Evolutionary conservation across 2,888 invertebrate genomes (phyloP).

Genomic region (Psylliodes chrysocephalus): DNA sequence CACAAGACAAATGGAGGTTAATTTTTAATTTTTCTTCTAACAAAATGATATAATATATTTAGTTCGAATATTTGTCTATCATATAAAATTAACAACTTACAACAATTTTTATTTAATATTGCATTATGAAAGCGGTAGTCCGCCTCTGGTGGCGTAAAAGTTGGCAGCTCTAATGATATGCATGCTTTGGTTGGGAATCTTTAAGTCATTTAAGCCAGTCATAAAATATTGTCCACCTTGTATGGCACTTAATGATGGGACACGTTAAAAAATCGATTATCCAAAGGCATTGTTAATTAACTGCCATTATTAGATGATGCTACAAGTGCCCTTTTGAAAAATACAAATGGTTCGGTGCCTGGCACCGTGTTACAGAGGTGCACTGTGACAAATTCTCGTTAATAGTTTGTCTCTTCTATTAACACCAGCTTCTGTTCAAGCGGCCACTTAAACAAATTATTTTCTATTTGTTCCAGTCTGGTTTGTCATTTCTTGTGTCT

Average conservation of each 20-base stretch:
- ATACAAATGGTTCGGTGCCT: conserved; percentile 51
- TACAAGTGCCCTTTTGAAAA: conserved; percentile 52
- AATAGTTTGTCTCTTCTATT: conserved; percentile 46
- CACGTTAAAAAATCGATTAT: conserved; percentile 45
- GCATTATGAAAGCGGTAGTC: too few species aligned
- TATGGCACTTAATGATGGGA: conserved; percentile 40
- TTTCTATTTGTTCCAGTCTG: conserved; percentile 44
- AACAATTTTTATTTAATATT: too few species aligned
- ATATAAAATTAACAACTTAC: too few species aligned
- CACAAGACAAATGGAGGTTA: too few species aligned
- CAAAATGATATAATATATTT: too few species aligned
- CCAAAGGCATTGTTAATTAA: conserved; percentile 47
- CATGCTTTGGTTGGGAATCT: conserved; percentile 5
- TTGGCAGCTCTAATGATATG: conserved; percentile 17
- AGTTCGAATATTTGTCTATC: too few species aligned
- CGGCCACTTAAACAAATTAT: conserved; percentile 40
- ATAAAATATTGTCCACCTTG: conserved; percentile 38
- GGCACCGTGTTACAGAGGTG: conserved; percentile 46
- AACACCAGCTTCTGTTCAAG: conserved; percentile 43
- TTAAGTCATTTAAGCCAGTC: conserved; percentile 26
- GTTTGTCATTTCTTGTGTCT: conserved; percentile 45
- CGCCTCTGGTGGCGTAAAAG: background rate
- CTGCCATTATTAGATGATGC: conserved; percentile 49
- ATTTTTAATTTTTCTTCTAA: too few species aligned
- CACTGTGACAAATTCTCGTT: conserved; percentile 48